Evolutionary conservation across 2,888 invertebrate species (phyloP).

Genomic region (Crossocerus cetratus): DNA sequence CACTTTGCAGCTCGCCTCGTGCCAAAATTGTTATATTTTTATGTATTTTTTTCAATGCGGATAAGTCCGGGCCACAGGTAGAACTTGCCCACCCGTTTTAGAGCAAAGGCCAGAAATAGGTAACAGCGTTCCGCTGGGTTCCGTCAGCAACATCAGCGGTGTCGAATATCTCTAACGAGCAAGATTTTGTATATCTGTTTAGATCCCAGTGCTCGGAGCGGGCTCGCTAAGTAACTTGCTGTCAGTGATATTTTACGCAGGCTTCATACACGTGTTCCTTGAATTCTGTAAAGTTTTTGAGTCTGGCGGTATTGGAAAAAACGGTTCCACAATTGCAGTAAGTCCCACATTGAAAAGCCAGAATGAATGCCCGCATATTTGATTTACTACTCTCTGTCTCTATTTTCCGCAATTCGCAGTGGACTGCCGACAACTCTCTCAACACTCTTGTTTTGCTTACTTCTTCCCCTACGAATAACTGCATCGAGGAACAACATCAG

Average conservation of each 20-base stretch:
- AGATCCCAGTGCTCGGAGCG: constrained; percentile 70
- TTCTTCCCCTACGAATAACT: constrained; percentile 7
- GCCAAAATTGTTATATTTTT: constrained; percentile 24
- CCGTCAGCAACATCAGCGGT: constrained; percentile 1
- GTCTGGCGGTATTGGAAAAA: constrained; percentile 95
- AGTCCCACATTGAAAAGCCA: constrained; percentile 75
- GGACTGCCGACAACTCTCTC: constrained; percentile 23
- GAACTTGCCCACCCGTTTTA: constrained; percentile 15
- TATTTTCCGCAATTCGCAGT: constrained; percentile 28
- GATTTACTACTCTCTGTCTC: constrained; percentile 15
- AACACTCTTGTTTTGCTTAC: constrained; percentile 18
- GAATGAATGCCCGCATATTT: constrained; percentile 18
- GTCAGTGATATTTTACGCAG: constrained; percentile 80
- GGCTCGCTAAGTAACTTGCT: constrained; percentile 71
- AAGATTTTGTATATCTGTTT: constrained; percentile 71
- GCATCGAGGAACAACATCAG: not conserved
- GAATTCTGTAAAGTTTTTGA: constrained; percentile 86
- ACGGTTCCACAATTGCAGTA: constrained; percentile 98
- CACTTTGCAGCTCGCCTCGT: constrained; percentile 45
- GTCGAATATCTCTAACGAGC: constrained; percentile 50
- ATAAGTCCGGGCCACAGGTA: constrained; percentile 28
- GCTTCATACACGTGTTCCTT: constrained; percentile 82
- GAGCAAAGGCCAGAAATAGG: constrained; percentile 14
- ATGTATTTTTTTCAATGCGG: not conserved
- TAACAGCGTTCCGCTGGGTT: constrained; percentile 15